Conservation (phyloP, 64 coral and sea anemone species). For the Dendronephthya gigantea region DNA sequence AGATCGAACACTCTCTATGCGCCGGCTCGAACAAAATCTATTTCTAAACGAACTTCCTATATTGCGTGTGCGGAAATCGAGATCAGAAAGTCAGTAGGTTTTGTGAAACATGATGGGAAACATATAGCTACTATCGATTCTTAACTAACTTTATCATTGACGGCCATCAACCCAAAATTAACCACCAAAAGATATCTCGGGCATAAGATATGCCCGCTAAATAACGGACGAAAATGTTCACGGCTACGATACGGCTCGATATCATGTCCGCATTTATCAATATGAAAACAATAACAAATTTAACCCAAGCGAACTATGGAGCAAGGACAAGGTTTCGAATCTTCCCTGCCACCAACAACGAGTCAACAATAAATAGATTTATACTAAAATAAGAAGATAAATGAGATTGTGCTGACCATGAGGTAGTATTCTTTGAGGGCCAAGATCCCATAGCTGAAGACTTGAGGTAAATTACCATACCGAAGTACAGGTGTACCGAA, state of each 20-base stretch:
- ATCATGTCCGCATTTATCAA: background rate
- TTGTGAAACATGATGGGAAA: background rate
- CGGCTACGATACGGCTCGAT: background rate
- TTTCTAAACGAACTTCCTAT: background rate
- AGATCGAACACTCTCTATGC: background rate
- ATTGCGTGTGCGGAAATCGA: background rate
- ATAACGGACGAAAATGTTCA: background rate
- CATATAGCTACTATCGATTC: background rate
- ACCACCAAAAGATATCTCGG: background rate
- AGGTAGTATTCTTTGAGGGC: background rate
- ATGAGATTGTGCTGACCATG: background rate
- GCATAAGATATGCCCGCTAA: background rate
- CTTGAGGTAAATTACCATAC: constrained; percentile 7
- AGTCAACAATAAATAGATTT: background rate
- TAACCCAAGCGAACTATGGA: background rate
- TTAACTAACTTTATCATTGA: background rate
- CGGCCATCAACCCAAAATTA: background rate
- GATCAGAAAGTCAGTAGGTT: background rate
- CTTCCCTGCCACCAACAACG: background rate
- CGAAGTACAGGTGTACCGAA: background rate
- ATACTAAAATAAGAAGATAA: background rate
- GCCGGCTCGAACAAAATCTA: background rate
- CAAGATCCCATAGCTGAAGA: background rate
- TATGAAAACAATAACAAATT: constrained; percentile 9
- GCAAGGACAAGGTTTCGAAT: background rate